Evolutionary conservation across 2,113 vertebrate species (phyloP).

Genomic region (Oncorhynchus masou): DNA sequence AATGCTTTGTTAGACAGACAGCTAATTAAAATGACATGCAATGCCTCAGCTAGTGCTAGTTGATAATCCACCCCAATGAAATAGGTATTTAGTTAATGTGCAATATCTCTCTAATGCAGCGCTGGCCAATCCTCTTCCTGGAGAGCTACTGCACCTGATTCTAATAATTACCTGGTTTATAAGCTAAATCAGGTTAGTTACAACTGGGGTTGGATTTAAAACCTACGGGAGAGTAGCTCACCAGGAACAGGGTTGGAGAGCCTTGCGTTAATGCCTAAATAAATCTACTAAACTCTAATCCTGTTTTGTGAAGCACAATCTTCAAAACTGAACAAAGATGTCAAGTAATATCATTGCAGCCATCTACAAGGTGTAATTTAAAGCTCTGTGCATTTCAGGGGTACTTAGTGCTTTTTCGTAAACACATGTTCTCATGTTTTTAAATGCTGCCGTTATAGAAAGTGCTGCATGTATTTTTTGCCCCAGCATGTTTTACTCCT

Average conservation of each 20-base stretch:
- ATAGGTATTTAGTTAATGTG: neutral
- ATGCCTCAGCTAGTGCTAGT: neutral
- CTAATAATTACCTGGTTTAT: too few species aligned
- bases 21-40: constrained; percentile 1
- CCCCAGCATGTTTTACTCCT: neutral
- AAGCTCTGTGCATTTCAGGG: neutral
- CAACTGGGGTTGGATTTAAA: too few species aligned
- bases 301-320: neutral
- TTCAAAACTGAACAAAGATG: neutral
- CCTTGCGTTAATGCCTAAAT: neutral
- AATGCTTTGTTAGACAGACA: constrained; percentile 12
- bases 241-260: too few species aligned
- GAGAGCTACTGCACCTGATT: too few species aligned
- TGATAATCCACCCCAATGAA: neutral
- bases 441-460: neutral
- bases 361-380: neutral
- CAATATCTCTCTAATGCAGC: neutral
- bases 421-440: neutral
- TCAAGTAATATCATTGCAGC: neutral
- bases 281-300: neutral
- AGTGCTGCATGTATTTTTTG: neutral
- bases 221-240: too few species aligned
- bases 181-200: too few species aligned
- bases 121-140: too few species aligned
- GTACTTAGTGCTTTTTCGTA: neutral